A percentile compares a stretch with the other conserved stretches of the same genome.
Evolutionary conservation across 2,888 invertebrate genomes (phyloP).

Genomic region (Eupeodes luniger): DNA sequence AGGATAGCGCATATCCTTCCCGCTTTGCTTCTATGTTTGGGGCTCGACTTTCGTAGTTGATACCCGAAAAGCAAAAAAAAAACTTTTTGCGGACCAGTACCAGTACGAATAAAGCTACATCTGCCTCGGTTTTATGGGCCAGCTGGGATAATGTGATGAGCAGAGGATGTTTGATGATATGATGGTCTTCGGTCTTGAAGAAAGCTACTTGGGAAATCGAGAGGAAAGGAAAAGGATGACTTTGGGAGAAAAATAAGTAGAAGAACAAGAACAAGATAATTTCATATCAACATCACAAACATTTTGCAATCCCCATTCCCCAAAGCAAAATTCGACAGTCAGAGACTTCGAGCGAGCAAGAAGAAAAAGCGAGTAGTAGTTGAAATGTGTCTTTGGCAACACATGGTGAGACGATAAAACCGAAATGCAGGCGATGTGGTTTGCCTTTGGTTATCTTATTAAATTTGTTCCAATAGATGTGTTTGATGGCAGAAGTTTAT

Average conservation of each 20-base stretch:
- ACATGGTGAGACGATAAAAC: constrained; percentile 63
- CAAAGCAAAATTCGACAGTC: background rate
- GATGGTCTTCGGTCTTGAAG: constrained; percentile 17
- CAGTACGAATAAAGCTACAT: constrained; percentile 14
- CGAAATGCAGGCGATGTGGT: constrained; percentile 55
- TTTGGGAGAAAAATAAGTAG: background rate
- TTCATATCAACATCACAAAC: constrained; percentile 45
- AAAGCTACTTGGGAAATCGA: background rate
- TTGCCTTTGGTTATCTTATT: constrained; percentile 66
- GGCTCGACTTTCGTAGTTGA: constrained; percentile 10
- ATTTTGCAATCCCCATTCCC: background rate
- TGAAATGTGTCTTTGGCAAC: constrained; percentile 67
- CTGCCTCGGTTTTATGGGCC: constrained; percentile 66
- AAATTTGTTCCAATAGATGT: constrained; percentile 50
- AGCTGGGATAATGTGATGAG: constrained; percentile 66
- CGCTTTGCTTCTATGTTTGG: constrained; percentile 11
- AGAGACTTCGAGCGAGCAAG: background rate
- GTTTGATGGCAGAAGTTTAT: constrained; percentile 49
- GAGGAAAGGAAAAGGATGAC: constrained; percentile 10
- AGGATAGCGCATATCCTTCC: constrained; percentile 16
- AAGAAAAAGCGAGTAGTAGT: background rate
- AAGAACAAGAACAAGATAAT: constrained; percentile 33
- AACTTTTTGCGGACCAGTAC: constrained; percentile 33
- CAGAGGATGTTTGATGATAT: constrained; percentile 46
- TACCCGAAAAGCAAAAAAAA: constrained; percentile 11